Conservation (phyloP, 2,797 vertebrate species). For the Mus caroli region DNA sequence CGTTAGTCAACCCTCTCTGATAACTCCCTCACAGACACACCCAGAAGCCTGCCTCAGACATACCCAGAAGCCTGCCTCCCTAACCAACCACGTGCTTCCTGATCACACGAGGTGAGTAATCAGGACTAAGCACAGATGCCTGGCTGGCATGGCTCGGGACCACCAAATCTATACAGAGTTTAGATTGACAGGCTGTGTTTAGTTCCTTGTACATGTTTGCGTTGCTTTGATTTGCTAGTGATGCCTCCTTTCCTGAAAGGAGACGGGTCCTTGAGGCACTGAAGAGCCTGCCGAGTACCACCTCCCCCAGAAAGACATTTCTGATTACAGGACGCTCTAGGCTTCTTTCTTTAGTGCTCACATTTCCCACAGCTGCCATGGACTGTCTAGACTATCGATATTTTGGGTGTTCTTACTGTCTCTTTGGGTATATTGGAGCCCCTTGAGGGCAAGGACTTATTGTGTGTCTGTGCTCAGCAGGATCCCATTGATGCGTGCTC, state of each 20-base stretch:
- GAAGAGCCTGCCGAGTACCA: neutral
- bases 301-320: neutral
- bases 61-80: neutral
- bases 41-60: neutral
- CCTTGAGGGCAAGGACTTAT: neutral
- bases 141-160: neutral
- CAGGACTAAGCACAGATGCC: neutral
- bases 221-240: neutral
- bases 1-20: neutral
- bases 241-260: neutral
- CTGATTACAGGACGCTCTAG: neutral
- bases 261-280: neutral
- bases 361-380: neutral
- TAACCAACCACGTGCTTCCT: neutral
- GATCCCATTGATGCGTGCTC: neutral
- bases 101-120: neutral
- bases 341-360: neutral
- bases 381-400: neutral
- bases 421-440: neutral
- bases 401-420: neutral
- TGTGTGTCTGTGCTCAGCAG: neutral
- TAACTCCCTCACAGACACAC: neutral
- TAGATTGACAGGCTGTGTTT: neutral
- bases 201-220: slow-evolving; percentile 21
- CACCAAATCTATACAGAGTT: slow-evolving; percentile 13